Percentiles rank a stretch among this genome's conserved stretches.
phyloP scores from a whole-genome alignment of 2,113 vertebrate species.

The Equus quagga region DNA sequence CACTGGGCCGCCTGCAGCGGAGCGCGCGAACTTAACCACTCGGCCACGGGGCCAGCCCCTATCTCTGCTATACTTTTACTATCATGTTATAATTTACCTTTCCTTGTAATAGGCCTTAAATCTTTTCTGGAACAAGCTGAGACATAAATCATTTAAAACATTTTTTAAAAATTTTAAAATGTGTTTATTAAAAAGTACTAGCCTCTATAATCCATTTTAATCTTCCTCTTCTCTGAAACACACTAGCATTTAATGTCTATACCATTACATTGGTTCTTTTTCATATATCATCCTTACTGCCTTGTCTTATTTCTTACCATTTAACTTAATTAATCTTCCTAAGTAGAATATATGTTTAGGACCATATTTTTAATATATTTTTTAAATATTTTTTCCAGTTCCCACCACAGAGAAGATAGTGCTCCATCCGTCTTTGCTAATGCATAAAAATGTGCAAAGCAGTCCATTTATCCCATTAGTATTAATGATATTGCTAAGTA shows the following conservation, averaged over 20 bases:
- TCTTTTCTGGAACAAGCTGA: background rate
- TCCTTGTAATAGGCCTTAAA: background rate
- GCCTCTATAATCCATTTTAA: background rate
- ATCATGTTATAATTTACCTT: background rate
- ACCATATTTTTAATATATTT: background rate
- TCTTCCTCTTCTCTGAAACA: background rate
- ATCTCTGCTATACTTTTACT: background rate
- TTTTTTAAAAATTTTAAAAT: background rate
- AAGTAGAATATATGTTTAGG: background rate
- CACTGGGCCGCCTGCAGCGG: too few species aligned
- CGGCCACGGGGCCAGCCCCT: too few species aligned
- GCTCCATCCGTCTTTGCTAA: background rate
- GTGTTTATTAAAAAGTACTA: background rate
- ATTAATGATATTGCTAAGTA: background rate
- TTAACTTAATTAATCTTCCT: background rate
- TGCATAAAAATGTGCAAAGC: background rate
- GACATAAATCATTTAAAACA: background rate
- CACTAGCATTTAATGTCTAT: background rate
- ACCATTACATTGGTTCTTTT: background rate
- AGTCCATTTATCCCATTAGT: background rate
- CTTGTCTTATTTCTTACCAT: background rate
- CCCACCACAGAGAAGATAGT: background rate
- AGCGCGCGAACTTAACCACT: too few species aligned
- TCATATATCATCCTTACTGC: background rate
- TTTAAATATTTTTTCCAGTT: background rate